These are phyloP conservation scores for Drosophila pseudoobscura DNA, from an alignment of 1,140 invertebrate genomes.

Conservation along the genomic window DNA sequence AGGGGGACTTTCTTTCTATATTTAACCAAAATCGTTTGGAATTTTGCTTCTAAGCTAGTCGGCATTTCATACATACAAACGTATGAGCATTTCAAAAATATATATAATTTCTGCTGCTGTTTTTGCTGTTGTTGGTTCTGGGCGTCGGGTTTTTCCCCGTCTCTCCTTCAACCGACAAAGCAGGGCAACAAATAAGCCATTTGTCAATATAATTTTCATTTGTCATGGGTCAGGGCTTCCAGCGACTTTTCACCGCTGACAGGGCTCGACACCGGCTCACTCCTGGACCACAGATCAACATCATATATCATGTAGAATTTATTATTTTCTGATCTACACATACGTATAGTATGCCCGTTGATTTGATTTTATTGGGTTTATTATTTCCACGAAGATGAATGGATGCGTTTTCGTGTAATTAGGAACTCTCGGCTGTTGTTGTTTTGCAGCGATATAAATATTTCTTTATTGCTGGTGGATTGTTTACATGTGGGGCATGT, in stretches of 20 bases:
- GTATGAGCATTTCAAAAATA: slow-evolving; percentile 30
- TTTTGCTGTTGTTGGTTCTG: slow-evolving; percentile 9
- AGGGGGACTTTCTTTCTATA: slow-evolving; percentile 39
- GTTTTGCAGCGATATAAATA: slow-evolving; percentile 57
- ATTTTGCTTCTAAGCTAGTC: slow-evolving; percentile 35
- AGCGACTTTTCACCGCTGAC: slow-evolving; percentile 17
- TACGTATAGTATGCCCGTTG: slow-evolving; percentile 31
- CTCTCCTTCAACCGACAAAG: slow-evolving; percentile 13
- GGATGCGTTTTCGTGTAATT: slow-evolving; percentile 67
- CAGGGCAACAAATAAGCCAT: slow-evolving; percentile 59
- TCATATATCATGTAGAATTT: slow-evolving; percentile 28
- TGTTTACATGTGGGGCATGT: slow-evolving; percentile 61
- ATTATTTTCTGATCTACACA: slow-evolving; percentile 43
- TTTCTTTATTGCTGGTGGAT: slow-evolving; percentile 48
- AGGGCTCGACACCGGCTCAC: slow-evolving; percentile 10
- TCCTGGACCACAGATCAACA: slow-evolving; percentile 29
- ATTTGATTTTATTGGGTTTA: slow-evolving; percentile 48
- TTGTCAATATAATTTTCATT: slow-evolving; percentile 72
- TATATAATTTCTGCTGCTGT: slow-evolving; percentile 33
- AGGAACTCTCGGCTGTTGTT: slow-evolving; percentile 42
- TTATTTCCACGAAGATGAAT: slow-evolving; percentile 41
- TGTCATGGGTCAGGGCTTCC: slow-evolving; percentile 15
- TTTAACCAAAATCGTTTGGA: slow-evolving; percentile 57
- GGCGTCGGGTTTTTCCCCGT: neutral
- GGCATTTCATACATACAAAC: slow-evolving; percentile 32